Evolutionary conservation across 2,113 vertebrate species (phyloP), one percentile per base, ranked within the genome.

Genomic region (Lasiurus cinereus): DNA sequence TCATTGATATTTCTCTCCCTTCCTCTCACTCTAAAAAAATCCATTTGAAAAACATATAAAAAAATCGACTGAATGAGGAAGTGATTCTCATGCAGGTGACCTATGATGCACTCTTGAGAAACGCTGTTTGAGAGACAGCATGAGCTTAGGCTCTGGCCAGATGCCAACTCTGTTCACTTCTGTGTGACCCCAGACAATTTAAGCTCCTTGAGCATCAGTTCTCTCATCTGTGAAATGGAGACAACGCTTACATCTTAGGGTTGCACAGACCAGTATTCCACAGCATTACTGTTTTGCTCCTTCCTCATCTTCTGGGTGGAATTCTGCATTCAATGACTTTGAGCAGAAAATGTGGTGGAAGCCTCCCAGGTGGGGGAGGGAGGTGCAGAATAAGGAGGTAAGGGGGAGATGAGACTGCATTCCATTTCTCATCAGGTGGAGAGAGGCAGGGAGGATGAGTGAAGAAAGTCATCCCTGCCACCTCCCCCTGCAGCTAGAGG

Each of bases 261-360:
- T 31, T 16, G 36, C n/a, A 12, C 36, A 79, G 22, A 66, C 24
- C 11, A 24, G 24, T 7, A n/a, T 22, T 7, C 14, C 48, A 10
- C 62, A 15, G 70, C 3, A 0, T 7, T 15, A 4, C 33, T 22
- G 36, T 69, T 31, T 33, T 70, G 54, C 69, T 62, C 48, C 21
- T 22, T 64, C 43, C 48, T 69, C 19, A 1, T 29, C 64, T 70
- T 54, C n/a, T 3, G 36, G 36, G 67, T 59, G 6, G 39, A 39
- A n/a, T 39, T 84, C 56, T 84, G 5, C 50, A 19, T 69, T 54
- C 31, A 54, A 8, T 22, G 54, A 31, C 73, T 78, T 76, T 14
- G 43, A 64, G 39, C 31, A 77, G 84, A 86, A 88, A 86, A 90
- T 73, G 54, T 69, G 83, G 31, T 64, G 69, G 79, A 83, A 86